These are phyloP conservation scores for Paradoxurus hermaphroditus DNA, from an alignment of 2,113 vertebrate species.

Conservation along the genomic window DNA sequence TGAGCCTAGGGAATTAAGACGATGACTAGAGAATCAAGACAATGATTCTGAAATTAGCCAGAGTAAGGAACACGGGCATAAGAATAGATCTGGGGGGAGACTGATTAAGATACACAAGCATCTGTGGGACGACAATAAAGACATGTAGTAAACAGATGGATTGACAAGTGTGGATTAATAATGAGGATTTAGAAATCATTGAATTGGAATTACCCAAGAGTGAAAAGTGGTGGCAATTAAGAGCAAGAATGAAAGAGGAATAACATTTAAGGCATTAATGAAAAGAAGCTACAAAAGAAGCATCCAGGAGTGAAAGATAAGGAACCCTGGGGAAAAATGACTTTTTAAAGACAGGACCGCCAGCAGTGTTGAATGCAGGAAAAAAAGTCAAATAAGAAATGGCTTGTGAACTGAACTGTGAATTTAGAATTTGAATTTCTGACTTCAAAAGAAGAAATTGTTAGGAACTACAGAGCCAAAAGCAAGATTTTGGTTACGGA, in stretches of 20 bases:
- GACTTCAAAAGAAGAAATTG: neutral
- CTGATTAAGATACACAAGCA: neutral
- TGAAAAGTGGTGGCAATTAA: neutral
- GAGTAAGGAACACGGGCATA: neutral
- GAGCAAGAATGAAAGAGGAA: neutral
- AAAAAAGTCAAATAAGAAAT: neutral
- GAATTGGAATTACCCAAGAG: neutral
- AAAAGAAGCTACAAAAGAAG: neutral
- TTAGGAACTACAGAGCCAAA: neutral
- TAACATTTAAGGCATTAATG: neutral
- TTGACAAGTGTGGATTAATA: neutral
- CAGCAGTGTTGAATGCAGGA: neutral
- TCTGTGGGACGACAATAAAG: neutral
- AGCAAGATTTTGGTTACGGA: slow-evolving; percentile 16
- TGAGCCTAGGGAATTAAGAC: neutral
- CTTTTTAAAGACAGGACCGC: neutral
- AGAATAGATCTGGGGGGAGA: neutral
- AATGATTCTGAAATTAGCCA: slow-evolving; percentile 44
- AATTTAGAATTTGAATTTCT: slow-evolving; percentile 33
- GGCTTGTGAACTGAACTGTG: neutral
- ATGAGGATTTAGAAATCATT: neutral
- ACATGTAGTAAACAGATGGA: neutral
- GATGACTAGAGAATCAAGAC: neutral
- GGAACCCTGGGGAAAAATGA: neutral
- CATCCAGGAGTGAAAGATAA: neutral